Evolutionary conservation across 1,140 invertebrate species (phyloP).

Genomic region (Caenorhabditis tropicalis): DNA sequence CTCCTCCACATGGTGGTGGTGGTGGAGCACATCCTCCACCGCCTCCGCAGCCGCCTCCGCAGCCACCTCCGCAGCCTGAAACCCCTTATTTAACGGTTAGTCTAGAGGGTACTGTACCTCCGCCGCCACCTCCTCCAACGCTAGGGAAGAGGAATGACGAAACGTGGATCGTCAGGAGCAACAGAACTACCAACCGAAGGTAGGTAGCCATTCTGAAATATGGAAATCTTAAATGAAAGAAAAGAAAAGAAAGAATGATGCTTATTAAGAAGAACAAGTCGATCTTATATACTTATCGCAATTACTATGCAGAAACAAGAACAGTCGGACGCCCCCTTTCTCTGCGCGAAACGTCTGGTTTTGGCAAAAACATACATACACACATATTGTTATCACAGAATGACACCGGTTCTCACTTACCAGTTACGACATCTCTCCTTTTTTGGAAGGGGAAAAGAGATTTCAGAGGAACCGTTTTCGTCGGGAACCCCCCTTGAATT

Average conservation of each 20-base stretch:
- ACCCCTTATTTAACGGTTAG: neutral
- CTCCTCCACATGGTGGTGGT: neutral
- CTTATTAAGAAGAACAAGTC: constrained; percentile 37
- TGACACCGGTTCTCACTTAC: constrained; percentile 41
- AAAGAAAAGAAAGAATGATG: neutral
- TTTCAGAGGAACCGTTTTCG: no score
- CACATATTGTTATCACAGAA: constrained; percentile 25
- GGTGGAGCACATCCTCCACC: constrained; percentile 5
- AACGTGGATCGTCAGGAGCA: constrained; percentile 32
- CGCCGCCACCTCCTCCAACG: constrained; percentile 21
- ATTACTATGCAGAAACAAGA: neutral
- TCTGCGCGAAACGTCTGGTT: constrained; percentile 30
- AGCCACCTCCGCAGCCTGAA: constrained; percentile 25
- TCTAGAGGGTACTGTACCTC: neutral
- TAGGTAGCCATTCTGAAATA: constrained; percentile 38
- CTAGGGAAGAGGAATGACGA: constrained; percentile 42
- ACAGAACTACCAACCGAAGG: constrained; percentile 34
- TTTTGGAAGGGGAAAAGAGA: no score
- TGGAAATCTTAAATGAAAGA: neutral
- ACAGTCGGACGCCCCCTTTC: neutral
- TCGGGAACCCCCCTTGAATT: no score
- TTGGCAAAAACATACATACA: constrained; percentile 34
- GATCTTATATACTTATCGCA: constrained; percentile 44
- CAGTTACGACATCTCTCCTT: constrained; percentile 20
- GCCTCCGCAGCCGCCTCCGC: constrained; percentile 28